Conservation (phyloP, 2,888 invertebrate species). For the Ptychoptera contaminata region DNA sequence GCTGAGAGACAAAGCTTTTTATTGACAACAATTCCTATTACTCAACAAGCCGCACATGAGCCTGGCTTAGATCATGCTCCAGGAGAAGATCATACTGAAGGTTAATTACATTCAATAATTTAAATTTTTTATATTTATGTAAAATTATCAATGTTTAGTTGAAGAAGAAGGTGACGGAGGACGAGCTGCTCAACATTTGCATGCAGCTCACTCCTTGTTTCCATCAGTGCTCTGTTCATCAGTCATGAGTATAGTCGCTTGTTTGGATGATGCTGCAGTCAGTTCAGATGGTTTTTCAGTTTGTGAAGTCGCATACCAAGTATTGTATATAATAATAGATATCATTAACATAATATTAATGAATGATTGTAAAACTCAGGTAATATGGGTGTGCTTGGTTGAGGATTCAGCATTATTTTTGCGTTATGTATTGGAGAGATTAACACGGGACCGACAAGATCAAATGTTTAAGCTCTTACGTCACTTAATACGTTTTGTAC, state of each 20-base stretch:
- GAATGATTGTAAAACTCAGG: too few species aligned
- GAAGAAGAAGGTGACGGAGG: conserved; percentile 51
- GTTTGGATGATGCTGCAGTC: conserved; percentile 93
- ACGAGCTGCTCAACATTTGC: conserved; percentile 65
- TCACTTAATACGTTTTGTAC: conserved; percentile 83
- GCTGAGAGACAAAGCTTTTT: conserved; percentile 91
- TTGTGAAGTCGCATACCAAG: conserved; percentile 91
- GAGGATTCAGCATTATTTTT: conserved; percentile 95
- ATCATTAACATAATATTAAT: background rate
- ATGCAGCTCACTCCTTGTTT: conserved; percentile 87
- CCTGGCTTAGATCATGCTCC: conserved; percentile 75
- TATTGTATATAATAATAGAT: conserved; percentile 23
- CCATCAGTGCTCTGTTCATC: conserved; percentile 94
- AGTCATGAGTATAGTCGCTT: conserved; percentile 83
- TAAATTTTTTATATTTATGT: background rate
- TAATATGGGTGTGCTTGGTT: conserved; percentile 94
- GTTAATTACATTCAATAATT: conserved; percentile 23
- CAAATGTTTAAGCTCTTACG: conserved; percentile 86
- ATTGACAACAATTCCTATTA: conserved; percentile 90
- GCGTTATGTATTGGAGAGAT: conserved; percentile 84
- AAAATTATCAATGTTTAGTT: conserved; percentile 3
- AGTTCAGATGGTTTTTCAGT: conserved; percentile 89
- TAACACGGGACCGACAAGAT: conserved; percentile 87
- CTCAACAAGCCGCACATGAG: conserved; percentile 89
- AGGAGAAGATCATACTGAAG: conserved; percentile 75